phyloP scores from a whole-genome alignment of 2,113 vertebrate species.

The Gobio gobio region DNA sequence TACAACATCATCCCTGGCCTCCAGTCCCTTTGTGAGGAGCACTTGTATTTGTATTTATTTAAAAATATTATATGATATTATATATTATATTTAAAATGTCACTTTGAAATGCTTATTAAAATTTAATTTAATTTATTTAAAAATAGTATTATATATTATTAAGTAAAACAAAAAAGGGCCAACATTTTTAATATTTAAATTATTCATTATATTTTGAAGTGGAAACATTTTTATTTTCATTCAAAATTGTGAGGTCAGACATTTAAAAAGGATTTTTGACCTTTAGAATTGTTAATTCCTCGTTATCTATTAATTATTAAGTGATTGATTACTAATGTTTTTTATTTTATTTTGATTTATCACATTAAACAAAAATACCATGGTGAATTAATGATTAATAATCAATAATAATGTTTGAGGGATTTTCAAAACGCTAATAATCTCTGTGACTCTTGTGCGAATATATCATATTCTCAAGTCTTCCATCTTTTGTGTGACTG shows the following conservation, averaged over 20 bases:
- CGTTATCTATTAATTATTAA: not conserved
- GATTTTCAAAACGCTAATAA: conserved; percentile 2
- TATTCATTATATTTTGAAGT: not conserved
- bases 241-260: not conserved
- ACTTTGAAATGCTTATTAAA: not conserved
- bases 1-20: conserved; percentile 54
- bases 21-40: not conserved
- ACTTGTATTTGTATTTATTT: no score
- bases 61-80: no score
- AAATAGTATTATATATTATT: not conserved
- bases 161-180: not conserved
- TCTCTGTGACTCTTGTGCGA: not conserved
- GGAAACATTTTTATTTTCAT: not conserved
- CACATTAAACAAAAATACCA: not conserved
- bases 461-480: not conserved
- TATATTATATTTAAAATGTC: no score
- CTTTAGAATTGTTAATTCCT: not conserved
- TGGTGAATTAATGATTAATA: not conserved
- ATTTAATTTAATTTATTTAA: not conserved
- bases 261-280: not conserved
- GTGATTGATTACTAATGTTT: not conserved
- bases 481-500: conserved; percentile 17
- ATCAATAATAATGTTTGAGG: not conserved
- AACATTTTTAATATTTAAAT: not conserved
- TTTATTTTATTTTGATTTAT: not conserved